Conservation (phyloP, 1,140 invertebrate species). For the Diuraphis noxia region DNA sequence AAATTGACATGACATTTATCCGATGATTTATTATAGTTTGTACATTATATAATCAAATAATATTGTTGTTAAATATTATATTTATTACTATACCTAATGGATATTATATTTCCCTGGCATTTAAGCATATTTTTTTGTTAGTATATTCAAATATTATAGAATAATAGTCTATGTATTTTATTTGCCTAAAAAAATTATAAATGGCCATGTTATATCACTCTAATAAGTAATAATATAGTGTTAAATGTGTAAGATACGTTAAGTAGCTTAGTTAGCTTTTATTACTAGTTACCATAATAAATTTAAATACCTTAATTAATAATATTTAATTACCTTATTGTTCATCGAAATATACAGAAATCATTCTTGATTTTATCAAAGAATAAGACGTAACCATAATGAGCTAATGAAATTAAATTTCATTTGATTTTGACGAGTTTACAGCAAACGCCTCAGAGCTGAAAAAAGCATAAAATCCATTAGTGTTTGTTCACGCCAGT, state of each 20-base stretch:
- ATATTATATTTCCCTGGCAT: not conserved
- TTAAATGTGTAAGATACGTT: not conserved
- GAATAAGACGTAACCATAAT: not conserved
- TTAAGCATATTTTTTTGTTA: not conserved
- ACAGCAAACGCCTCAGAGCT: not conserved
- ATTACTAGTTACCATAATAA: not conserved
- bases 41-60: not conserved
- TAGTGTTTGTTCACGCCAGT: conserved; percentile 20
- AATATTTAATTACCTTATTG: not conserved
- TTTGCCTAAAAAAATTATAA: not conserved
- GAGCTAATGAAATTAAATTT: not conserved
- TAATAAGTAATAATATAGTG: not conserved
- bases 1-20: not conserved
- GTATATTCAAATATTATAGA: not conserved
- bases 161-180: not conserved
- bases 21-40: not conserved
- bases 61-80: not conserved
- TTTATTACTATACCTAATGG: not conserved
- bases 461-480: conserved; percentile 32
- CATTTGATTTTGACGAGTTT: not conserved
- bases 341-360: not conserved
- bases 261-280: not conserved
- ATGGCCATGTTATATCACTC: not conserved
- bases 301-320: not conserved
- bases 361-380: not conserved